Percentiles rank a stretch among this genome's conserved stretches.
Conservation (phyloP, 2,113 vertebrate genomes). For the Hippocampus barbouri region DNA sequence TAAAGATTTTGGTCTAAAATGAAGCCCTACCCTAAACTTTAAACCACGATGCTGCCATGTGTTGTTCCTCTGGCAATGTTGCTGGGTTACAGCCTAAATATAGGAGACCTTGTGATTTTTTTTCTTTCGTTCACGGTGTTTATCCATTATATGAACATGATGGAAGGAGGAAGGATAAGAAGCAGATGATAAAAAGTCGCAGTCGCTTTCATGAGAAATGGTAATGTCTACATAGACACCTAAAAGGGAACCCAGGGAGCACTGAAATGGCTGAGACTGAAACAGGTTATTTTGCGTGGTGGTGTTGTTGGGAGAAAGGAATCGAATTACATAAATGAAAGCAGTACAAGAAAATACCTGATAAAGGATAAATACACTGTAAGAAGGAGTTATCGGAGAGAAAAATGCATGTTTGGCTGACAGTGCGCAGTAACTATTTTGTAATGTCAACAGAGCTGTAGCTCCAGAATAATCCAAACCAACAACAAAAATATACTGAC, state of each 20-base stretch:
- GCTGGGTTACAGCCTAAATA: too few relatives aligned
- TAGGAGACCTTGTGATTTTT: too few relatives aligned
- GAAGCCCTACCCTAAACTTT: not conserved
- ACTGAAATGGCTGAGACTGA: not conserved
- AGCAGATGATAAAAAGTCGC: not conserved
- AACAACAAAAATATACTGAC: conserved; percentile 26
- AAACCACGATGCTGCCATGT: not conserved
- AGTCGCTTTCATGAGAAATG: not conserved
- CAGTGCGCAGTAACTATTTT: not conserved
- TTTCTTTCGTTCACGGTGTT: not conserved
- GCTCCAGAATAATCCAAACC: conserved; percentile 17
- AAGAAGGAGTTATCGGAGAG: not conserved
- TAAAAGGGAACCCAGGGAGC: not conserved
- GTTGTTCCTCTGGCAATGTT: too few relatives aligned
- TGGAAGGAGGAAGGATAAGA: not conserved
- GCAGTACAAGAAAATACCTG: not conserved
- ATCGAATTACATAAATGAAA: not conserved
- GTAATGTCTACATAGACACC: not conserved
- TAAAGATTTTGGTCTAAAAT: not conserved
- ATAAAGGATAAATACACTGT: not conserved
- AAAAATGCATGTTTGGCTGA: not conserved
- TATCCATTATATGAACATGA: not conserved
- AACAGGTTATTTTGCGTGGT: not conserved
- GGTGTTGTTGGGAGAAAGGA: too few relatives aligned
- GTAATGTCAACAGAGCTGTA: not conserved